These are phyloP conservation scores for Gortyna flavago DNA, from an alignment of 2,888 invertebrate species.

Conservation along the genomic window DNA sequence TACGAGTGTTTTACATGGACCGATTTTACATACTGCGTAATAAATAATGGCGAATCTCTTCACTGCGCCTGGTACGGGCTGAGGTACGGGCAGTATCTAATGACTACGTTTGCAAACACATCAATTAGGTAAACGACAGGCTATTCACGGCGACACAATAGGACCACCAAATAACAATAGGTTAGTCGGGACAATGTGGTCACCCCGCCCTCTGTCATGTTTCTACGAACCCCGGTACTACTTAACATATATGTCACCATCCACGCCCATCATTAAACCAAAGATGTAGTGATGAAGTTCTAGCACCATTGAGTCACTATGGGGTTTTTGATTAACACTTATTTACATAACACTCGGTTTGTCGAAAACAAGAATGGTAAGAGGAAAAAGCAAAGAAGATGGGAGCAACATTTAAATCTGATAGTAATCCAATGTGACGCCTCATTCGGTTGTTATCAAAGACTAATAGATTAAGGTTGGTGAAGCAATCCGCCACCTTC, in stretches of 20 bases:
- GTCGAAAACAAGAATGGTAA: not conserved
- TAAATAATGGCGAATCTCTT: conserved; percentile 26
- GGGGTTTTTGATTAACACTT: not conserved
- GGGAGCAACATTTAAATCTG: not conserved
- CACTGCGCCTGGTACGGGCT: conserved; percentile 31
- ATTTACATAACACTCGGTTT: not conserved
- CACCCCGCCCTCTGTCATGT: conserved; percentile 47
- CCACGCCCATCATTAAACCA: conserved; percentile 14
- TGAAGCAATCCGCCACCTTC: not conserved
- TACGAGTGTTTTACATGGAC: not conserved
- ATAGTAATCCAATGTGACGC: not conserved
- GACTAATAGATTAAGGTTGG: not conserved
- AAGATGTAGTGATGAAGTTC: conserved; percentile 15
- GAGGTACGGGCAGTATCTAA: conserved; percentile 42
- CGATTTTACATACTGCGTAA: not conserved
- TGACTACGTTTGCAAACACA: conserved; percentile 48
- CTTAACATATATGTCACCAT: conserved; percentile 21
- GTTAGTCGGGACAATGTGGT: conserved; percentile 52
- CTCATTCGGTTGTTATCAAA: not conserved
- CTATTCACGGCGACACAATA: conserved; percentile 61
- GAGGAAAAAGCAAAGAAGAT: not conserved
- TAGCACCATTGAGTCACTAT: conserved; percentile 17
- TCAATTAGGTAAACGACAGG: conserved; percentile 60
- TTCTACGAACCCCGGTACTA: conserved; percentile 31
- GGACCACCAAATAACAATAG: conserved; percentile 59